A percentile compares a stretch with the other conserved stretches of the same genome.
phyloP scores from a whole-genome alignment of 1,140 invertebrate species.

The Diabrotica undecimpunctata region DNA sequence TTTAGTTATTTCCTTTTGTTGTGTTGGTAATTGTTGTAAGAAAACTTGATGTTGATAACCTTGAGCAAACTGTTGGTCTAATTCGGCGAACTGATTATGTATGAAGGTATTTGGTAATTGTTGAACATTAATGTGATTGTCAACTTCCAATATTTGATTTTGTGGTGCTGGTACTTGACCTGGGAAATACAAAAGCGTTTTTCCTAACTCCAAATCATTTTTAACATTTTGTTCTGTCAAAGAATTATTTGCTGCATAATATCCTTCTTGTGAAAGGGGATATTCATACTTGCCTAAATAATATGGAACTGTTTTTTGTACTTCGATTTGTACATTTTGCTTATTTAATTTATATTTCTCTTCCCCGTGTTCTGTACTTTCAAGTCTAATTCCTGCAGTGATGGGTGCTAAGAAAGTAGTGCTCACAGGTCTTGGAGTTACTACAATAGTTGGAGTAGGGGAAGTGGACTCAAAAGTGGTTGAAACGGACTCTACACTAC shows the following conservation, averaged over 20 bases:
- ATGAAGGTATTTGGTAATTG: conserved; percentile 19
- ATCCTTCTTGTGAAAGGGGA: conserved; percentile 34
- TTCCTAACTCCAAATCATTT: conserved; percentile 35
- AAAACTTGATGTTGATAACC: conserved; percentile 35
- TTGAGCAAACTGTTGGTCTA: conserved; percentile 46
- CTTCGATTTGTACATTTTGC: conserved; percentile 54
- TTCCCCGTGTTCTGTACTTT: conserved; percentile 44
- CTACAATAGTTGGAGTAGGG: conserved; percentile 45
- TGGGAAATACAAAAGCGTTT: conserved; percentile 34
- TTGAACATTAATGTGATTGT: conserved; percentile 14
- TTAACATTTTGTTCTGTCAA: conserved; percentile 21
- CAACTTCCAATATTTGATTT: conserved; percentile 6
- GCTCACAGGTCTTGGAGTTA: conserved; percentile 51
- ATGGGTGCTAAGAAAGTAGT: conserved; percentile 54
- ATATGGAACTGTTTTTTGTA: conserved; percentile 57
- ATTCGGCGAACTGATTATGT: conserved; percentile 22
- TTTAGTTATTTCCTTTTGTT: conserved; percentile 51
- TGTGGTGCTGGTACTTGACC: conserved; percentile 7
- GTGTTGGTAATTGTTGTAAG: conserved; percentile 47
- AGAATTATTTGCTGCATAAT: neutral
- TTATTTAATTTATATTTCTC: conserved; percentile 21
- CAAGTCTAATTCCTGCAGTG: conserved; percentile 51
- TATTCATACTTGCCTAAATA: conserved; percentile 51
- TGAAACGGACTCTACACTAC: conserved; percentile 5
- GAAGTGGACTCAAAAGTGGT: neutral